Percentiles rank a stretch among this genome's conserved stretches.
Conservation (phyloP, 2,888 invertebrate genomes). For the Imbricaverruca yamaguchii region DNA sequence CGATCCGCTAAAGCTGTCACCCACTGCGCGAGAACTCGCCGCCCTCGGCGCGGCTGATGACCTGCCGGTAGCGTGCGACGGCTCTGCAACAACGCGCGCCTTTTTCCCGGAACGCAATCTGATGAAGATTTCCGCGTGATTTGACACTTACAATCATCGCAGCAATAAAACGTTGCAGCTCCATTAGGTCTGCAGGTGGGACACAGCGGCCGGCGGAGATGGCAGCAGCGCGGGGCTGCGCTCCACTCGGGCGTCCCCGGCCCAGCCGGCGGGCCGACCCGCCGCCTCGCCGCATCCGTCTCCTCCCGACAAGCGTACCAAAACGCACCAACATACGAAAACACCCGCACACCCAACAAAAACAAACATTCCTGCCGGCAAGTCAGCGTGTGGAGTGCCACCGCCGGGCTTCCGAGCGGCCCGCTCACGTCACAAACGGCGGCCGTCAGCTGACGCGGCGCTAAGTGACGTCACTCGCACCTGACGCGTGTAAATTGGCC, state of each 20-base stretch:
- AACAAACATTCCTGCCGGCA: neutral
- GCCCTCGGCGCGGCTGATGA: neutral
- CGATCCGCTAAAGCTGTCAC: neutral
- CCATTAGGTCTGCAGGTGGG: neutral
- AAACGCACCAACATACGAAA: conserved; percentile 16
- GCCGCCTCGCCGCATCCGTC: neutral
- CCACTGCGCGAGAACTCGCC: neutral
- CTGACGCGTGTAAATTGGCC: neutral
- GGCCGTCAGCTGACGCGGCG: neutral
- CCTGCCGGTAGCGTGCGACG: neutral
- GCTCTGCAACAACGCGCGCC: neutral
- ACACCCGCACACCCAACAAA: neutral
- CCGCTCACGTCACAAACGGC: neutral
- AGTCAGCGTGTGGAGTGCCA: neutral
- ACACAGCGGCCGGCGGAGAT: neutral
- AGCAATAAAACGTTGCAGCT: conserved; percentile 18
- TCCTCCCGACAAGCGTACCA: neutral
- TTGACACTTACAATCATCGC: conserved; percentile 10
- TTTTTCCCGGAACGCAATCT: conserved; percentile 1
- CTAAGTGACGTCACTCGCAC: neutral
- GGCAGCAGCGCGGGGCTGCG: neutral
- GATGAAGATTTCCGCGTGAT: conserved; percentile 8
- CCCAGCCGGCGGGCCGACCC: neutral
- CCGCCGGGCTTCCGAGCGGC: neutral
- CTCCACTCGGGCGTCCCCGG: neutral